These are phyloP conservation scores for Cariama cristata DNA, from an alignment of 2,113 vertebrate species.

Conservation along the genomic window DNA sequence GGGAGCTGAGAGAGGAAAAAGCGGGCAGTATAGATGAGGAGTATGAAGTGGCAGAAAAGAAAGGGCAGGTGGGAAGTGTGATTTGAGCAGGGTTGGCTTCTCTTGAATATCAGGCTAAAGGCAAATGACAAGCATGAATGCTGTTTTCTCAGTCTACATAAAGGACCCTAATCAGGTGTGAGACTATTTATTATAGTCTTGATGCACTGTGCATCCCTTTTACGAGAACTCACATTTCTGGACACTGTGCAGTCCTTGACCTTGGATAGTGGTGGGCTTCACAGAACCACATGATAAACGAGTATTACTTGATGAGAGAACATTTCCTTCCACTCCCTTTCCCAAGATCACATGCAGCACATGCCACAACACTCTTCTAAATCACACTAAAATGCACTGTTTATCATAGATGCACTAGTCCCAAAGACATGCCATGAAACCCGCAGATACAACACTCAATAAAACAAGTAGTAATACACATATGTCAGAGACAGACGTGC, in stretches of 20 bases:
- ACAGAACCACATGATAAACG: conserved; percentile 73
- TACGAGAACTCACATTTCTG: conserved; percentile 65
- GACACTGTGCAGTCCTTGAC: conserved; percentile 72
- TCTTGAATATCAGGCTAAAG: not conserved
- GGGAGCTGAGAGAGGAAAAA: not conserved
- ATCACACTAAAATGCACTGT: not conserved
- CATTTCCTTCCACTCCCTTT: conserved; percentile 43
- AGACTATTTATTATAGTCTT: conserved; percentile 70
- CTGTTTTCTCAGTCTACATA: conserved; percentile 26
- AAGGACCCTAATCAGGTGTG: conserved; percentile 56
- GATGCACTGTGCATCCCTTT: conserved; percentile 36
- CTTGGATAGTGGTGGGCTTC: conserved; percentile 62
- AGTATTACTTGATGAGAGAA: conserved; percentile 57
- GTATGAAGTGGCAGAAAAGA: not conserved
- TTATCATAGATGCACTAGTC: not conserved
- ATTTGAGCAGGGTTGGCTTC: not conserved
- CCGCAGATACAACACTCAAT: not conserved
- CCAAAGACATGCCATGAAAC: not conserved
- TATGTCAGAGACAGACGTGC: not conserved
- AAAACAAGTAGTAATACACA: not conserved
- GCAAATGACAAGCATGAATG: not conserved
- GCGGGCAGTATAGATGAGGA: not conserved
- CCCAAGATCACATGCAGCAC: not conserved
- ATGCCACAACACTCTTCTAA: not conserved
- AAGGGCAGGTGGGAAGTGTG: not conserved